Conservation (phyloP, 1,140 invertebrate genomes). For the Carcinoscorpius rotundicauda region DNA sequence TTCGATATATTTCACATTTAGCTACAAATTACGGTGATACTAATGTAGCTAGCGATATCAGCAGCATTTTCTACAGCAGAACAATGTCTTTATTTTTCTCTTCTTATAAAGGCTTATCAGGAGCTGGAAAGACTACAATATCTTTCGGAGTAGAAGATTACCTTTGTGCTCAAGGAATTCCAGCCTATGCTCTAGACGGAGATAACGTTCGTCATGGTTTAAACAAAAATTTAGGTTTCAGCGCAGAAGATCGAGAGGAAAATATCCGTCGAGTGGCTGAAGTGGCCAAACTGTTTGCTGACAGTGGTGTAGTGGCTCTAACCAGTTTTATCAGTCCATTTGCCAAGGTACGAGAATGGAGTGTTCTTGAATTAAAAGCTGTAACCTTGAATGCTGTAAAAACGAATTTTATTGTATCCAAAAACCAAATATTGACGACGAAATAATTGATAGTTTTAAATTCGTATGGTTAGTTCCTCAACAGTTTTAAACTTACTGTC, state of each 20-base stretch:
- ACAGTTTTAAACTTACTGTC: no score
- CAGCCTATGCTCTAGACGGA: conserved; percentile 89
- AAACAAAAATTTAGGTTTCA: conserved; percentile 90
- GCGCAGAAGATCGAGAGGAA: conserved; percentile 82
- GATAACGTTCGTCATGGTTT: conserved; percentile 92
- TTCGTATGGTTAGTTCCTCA: no score
- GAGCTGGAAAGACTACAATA: conserved; percentile 95
- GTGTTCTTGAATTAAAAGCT: no score
- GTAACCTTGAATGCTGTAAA: no score
- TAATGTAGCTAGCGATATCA: no score
- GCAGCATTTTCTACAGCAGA: no score
- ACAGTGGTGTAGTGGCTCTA: conserved; percentile 85
- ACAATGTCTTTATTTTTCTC: no score
- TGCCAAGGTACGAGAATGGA: conserved; percentile 41
- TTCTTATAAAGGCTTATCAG: conserved; percentile 51
- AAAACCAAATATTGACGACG: no score
- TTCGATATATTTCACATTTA: no score
- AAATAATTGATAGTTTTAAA: no score
- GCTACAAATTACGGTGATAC: no score
- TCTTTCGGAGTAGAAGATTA: conserved; percentile 91
- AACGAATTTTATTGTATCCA: no score
- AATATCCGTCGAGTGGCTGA: conserved; percentile 93
- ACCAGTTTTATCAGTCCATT: conserved; percentile 97
- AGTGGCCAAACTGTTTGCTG: conserved; percentile 92
- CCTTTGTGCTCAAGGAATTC: conserved; percentile 71